Evolutionary conservation across 2,113 vertebrate species (phyloP).

Genomic region (Oreochromis tanganicae): DNA sequence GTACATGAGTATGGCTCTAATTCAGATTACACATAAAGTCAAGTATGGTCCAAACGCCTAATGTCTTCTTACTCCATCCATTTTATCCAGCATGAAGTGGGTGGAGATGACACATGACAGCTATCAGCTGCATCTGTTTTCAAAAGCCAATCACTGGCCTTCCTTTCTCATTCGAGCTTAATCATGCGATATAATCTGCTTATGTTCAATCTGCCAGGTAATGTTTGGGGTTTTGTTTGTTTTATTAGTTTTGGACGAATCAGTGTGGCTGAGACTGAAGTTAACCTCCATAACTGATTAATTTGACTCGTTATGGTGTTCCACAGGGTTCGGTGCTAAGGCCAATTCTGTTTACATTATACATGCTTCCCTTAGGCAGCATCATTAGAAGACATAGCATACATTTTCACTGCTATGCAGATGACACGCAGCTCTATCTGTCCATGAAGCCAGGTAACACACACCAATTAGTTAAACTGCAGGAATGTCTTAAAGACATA

Average conservation of each 20-base stretch:
- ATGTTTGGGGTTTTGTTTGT: not conserved
- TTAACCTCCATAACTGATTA: not conserved
- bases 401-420: no score
- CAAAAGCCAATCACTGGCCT: not conserved
- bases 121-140: not conserved
- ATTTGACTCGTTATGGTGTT: not conserved
- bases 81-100: not conserved
- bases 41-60: not conserved
- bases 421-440: no score
- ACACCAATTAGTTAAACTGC: no score
- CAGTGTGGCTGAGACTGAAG: not conserved
- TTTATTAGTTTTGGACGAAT: not conserved
- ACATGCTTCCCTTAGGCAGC: no score
- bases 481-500: no score
- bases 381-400: no score
- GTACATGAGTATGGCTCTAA: not conserved
- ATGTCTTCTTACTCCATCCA: not conserved
- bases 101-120: not conserved
- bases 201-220: not conserved
- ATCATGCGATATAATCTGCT: not conserved
- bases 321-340: no score
- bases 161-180: not conserved
- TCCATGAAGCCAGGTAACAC: no score
- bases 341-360: no score
- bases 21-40: not conserved